Evolutionary conservation across 2,888 invertebrate genomes (phyloP).

Genomic region (Sicus ferrugineus): DNA sequence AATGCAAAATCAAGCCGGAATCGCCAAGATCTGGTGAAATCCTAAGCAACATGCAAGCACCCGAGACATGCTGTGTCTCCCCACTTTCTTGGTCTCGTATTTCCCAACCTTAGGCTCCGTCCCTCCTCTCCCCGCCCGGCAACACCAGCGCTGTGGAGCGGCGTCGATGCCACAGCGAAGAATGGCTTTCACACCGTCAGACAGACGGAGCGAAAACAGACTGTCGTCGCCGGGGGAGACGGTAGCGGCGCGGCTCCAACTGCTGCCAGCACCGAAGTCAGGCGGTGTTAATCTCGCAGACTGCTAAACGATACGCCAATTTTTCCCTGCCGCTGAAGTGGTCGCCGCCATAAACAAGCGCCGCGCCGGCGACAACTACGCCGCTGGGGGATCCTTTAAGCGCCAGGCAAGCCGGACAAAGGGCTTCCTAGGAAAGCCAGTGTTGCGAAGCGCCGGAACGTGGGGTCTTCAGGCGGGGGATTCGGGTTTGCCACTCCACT

Average conservation of each 20-base stretch:
- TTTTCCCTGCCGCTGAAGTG: conserved; percentile 37
- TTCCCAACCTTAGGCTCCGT: no score
- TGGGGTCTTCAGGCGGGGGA: no score
- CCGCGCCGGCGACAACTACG: conserved; percentile 20
- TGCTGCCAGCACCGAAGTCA: conserved; percentile 20
- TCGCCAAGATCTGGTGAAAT: no score
- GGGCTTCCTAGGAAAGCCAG: conserved; percentile 17
- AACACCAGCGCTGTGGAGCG: no score
- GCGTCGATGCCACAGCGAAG: conserved; percentile 25
- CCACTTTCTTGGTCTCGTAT: no score
- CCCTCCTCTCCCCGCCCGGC: no score
- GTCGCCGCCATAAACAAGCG: conserved; percentile 9
- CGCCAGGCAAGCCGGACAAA: background rate
- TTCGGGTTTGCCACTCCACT: no score
- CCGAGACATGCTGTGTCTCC: no score
- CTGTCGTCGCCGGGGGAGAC: background rate
- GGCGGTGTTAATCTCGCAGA: conserved; percentile 20
- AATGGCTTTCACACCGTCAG: background rate
- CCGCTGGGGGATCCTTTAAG: background rate
- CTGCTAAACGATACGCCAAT: conserved; percentile 25
- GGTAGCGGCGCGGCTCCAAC: conserved; percentile 17
- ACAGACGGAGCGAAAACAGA: background rate
- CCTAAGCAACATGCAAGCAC: no score
- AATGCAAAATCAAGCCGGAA: no score
- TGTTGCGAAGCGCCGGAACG: conserved; percentile 6